Conservation (phyloP, 92 coral and sea anemone genomes). For the Diadumene lineata region DNA sequence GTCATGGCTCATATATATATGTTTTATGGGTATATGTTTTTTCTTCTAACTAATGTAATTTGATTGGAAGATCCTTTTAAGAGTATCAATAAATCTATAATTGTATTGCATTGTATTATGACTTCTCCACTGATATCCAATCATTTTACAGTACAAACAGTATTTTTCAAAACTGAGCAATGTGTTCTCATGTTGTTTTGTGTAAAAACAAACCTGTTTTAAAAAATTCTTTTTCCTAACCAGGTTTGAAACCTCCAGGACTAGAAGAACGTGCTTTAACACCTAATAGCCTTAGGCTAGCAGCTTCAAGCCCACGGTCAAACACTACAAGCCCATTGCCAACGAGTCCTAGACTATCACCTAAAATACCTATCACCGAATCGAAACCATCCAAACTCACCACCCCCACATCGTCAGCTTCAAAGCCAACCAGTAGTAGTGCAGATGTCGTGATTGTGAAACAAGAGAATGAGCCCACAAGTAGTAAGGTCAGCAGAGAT, state of each 20-base stretch:
- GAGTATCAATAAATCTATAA: too few relatives aligned
- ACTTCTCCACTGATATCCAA: too few relatives aligned
- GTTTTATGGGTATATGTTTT: too few relatives aligned
- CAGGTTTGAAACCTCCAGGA: conserved; percentile 50
- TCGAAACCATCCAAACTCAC: not conserved
- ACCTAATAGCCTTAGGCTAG: conserved; percentile 12
- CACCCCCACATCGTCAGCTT: conserved; percentile 23
- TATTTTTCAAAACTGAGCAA: too few relatives aligned
- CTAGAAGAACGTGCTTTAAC: conserved; percentile 50
- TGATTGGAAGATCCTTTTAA: too few relatives aligned
- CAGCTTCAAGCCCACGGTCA: conserved; percentile 33
- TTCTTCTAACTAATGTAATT: too few relatives aligned
- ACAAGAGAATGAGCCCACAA: conserved; percentile 35
- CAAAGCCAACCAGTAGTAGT: conserved; percentile 37
- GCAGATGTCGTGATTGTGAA: conserved; percentile 56
- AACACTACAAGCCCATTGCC: conserved; percentile 34
- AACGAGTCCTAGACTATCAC: conserved; percentile 42
- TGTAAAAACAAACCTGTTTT: too few relatives aligned
- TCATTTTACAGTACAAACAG: too few relatives aligned
- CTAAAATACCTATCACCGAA: conserved; percentile 9
- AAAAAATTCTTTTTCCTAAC: too few relatives aligned
- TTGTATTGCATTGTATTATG: too few relatives aligned
- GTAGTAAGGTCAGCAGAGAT: conserved; percentile 37
- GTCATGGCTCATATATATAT: too few relatives aligned
- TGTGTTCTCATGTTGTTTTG: too few relatives aligned